Evolutionary conservation across 2,888 invertebrate genomes (phyloP).

Genomic region (Silvanus unidentatus): DNA sequence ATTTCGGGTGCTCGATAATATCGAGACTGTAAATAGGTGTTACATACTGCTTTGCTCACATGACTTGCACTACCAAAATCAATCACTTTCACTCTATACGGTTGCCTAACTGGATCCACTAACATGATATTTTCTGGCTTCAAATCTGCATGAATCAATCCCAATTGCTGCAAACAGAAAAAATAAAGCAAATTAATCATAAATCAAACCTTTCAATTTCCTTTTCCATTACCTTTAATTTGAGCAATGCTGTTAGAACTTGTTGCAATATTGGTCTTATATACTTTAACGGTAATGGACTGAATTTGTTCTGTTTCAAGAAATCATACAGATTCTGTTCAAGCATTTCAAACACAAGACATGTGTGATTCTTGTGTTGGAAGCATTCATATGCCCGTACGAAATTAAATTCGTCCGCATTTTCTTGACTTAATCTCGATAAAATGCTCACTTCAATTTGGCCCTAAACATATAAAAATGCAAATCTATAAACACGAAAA

Average conservation of each 20-base stretch:
- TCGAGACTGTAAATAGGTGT: constrained; percentile 97
- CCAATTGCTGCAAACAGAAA: constrained; percentile 73
- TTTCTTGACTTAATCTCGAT: constrained; percentile 90
- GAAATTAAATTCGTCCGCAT: constrained; percentile 99
- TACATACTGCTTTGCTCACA: constrained; percentile 98
- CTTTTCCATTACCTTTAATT: constrained; percentile 81
- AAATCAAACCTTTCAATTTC: too few species aligned
- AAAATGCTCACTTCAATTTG: constrained; percentile 98
- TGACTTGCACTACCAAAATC: constrained; percentile 99
- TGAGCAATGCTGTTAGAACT: constrained; percentile 81
- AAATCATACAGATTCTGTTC: constrained; percentile 99
- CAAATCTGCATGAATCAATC: constrained; percentile 97
- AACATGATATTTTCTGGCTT: constrained; percentile 99
- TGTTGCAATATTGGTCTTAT: constrained; percentile 99
- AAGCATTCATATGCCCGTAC: constrained; percentile 99
- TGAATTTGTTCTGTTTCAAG: constrained; percentile 99
- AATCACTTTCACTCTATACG: constrained; percentile 98
- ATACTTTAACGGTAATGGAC: constrained; percentile 94
- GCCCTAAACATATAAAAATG: constrained; percentile 50
- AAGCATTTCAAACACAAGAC: constrained; percentile 99
- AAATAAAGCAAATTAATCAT: not conserved
- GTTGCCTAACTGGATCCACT: constrained; percentile 96
- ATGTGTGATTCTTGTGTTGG: constrained; percentile 99
- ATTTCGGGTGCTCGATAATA: constrained; percentile 98
- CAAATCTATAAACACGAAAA: not conserved